Conservation (phyloP, 2,113 vertebrate species). For the Ptyas mucosa region DNA sequence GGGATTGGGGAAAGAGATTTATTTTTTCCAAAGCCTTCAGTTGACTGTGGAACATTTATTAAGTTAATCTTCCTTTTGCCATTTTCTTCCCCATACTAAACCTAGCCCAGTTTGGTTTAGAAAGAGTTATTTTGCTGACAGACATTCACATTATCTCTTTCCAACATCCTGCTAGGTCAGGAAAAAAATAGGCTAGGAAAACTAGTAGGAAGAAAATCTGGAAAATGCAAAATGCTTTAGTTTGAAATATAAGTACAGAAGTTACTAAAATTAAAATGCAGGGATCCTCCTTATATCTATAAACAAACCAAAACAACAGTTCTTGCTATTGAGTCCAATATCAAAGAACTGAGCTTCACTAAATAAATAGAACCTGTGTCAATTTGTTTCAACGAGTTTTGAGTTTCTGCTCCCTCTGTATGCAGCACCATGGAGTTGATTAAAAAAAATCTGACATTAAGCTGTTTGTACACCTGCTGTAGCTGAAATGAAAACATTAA, state of each 20-base stretch:
- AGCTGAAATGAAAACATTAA: slow-evolving; percentile 43
- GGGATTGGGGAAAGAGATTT: neutral
- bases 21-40: neutral
- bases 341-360: slow-evolving; percentile 8
- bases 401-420: slow-evolving; percentile 9
- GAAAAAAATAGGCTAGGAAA: neutral
- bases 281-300: neutral
- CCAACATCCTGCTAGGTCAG: neutral
- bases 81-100: neutral
- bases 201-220: neutral
- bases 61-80: neutral
- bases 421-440: slow-evolving; percentile 8
- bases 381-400: slow-evolving; percentile 25
- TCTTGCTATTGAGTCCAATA: neutral
- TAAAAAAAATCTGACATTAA: slow-evolving; percentile 30
- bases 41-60: neutral
- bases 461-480: slow-evolving; percentile 10
- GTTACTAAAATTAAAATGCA: slow-evolving; percentile 2
- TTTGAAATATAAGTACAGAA: neutral
- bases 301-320: neutral
- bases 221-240: neutral
- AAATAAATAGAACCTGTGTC: slow-evolving; percentile 22
- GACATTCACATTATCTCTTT: neutral
- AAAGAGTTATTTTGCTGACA: neutral
- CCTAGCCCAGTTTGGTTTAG: neutral